Conservation (phyloP, 2,113 vertebrate species). For the Chrysemys picta region DNA sequence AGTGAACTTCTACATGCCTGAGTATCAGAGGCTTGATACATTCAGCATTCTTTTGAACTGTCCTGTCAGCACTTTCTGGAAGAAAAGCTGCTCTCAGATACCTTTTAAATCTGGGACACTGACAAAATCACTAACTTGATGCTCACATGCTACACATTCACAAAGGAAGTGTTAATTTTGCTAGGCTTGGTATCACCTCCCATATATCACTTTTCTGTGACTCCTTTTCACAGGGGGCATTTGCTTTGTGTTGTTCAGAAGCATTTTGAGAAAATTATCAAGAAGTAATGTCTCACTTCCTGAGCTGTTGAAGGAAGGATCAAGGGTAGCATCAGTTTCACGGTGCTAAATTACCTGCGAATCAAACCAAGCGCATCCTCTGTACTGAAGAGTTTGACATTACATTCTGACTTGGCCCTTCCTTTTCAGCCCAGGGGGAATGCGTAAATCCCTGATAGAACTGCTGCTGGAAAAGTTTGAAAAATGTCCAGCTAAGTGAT, state of each 20-base stretch:
- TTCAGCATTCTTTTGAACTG: slow-evolving; percentile 42
- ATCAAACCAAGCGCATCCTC: neutral
- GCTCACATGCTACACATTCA: neutral
- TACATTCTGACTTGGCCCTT: neutral
- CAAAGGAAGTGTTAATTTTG: neutral
- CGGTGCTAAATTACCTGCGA: neutral
- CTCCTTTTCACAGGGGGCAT: neutral
- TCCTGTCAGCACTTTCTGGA: slow-evolving; percentile 55
- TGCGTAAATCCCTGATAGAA: neutral
- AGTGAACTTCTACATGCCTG: slow-evolving; percentile 37
- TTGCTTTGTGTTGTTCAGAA: neutral
- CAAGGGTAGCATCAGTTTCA: neutral
- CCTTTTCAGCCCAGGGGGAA: neutral
- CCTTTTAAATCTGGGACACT: slow-evolving; percentile 5
- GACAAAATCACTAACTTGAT: neutral
- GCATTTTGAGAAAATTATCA: neutral
- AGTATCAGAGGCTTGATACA: slow-evolving; percentile 18
- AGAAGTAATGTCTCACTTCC: neutral
- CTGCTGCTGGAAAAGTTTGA: neutral
- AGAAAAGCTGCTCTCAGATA: slow-evolving; percentile 31
- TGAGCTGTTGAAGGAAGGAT: neutral
- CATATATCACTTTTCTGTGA: neutral
- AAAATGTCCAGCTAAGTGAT: neutral
- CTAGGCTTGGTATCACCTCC: neutral
- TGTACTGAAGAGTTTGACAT: neutral